Base-by-base conservation (phyloP, 2,113 vertebrate genomes). In the Chloropsis cyanopogon region DNA sequence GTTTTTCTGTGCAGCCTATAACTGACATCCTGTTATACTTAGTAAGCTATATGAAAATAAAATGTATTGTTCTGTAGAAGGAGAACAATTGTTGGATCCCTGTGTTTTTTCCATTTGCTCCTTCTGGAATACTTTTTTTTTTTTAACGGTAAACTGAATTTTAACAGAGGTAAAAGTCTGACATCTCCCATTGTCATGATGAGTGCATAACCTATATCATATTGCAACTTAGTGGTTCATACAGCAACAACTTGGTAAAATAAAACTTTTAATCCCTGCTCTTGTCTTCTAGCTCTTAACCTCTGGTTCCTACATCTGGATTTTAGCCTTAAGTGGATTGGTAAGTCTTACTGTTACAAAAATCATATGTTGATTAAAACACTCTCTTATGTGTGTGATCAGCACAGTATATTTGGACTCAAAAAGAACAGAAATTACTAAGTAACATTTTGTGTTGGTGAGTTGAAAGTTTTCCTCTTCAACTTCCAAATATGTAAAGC, bases 291-390 rank as follows among this genome's bases (percentile, higher is more conserved):
- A 99, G 98, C 98, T 99, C 95, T 97, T 99, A 97, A 99, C 99
- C 23, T 99, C 99, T 92, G 98, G 99, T 92, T 97, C 98, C 84
- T 99, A 99, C 95, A 99, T 99, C 98, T 99, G 99, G 99, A 98
- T 99, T 93, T 97, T 99, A 96, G 98, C 99, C 86, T 97, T 99
- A 96, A 99, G 98, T 98, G 99, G 99, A 93, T 93, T 99, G 98
- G 99, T 99, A 97, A 99, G 99, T 98, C 71, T 93, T n/a, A 60
- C 61, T 91, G 71, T 88, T 96, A 69, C 19, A 59, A 88, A 92
- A 91, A 81, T 79, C 2, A 3, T 47, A 12, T 60, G 7, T 81
- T 91, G 26, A 14, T 69, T 88, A 56, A 64, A 82, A 12, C 64
- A 29, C 15, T 52, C 29, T 41, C 7, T 70, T 84, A 60, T 4